Evolutionary conservation across 2,113 vertebrate genomes (phyloP).

Genomic region (Muntiacus reevesi): DNA sequence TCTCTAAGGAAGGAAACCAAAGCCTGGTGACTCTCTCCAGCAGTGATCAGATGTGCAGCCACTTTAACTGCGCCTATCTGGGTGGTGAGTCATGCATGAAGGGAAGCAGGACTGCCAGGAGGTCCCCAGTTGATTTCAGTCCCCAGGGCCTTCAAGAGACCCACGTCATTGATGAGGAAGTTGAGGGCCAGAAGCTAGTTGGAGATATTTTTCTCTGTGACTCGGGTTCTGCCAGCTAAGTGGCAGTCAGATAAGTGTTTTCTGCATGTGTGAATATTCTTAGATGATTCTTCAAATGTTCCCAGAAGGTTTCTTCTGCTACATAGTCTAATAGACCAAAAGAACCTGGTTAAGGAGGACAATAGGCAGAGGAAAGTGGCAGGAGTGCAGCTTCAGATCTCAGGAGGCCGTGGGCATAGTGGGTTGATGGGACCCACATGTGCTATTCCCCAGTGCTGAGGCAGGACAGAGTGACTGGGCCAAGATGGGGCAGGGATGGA

Average conservation of each 20-base stretch:
- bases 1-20: constrained; percentile 47
- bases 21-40: constrained; percentile 66
- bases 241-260: background rate
- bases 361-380: background rate
- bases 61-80: constrained; percentile 75
- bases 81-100: constrained; percentile 62
- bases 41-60: constrained; percentile 66
- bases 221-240: background rate
- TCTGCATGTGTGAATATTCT: background rate
- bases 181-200: background rate
- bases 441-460: background rate
- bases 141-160: background rate
- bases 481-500: background rate
- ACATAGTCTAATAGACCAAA: background rate
- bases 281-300: background rate
- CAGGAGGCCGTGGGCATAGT: background rate
- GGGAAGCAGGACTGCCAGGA: background rate
- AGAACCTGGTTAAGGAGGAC: background rate
- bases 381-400: background rate
- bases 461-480: background rate
- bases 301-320: background rate
- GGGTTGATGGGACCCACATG: background rate
- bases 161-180: background rate
- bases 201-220: background rate
- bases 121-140: background rate